Conservation (phyloP, 2,113 vertebrate genomes). For the Desmodus rotundus region DNA sequence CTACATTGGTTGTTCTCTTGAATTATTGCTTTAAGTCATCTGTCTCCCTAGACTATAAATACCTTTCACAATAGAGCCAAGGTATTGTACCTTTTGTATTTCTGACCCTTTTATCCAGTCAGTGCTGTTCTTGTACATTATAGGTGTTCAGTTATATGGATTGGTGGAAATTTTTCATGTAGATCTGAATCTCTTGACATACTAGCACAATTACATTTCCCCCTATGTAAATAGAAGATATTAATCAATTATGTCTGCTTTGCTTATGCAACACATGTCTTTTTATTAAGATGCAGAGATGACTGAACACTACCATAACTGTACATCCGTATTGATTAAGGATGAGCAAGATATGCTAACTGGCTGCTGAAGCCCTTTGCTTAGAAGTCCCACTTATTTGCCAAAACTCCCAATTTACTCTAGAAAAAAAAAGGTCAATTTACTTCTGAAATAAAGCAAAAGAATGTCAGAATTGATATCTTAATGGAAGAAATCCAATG, state of each 20-base stretch:
- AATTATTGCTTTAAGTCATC: neutral
- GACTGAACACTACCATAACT: neutral
- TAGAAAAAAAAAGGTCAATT: neutral
- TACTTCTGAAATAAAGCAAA: slow-evolving; percentile 10
- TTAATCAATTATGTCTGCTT: neutral
- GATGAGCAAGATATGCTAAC: neutral
- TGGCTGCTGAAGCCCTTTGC: neutral
- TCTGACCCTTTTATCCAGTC: neutral
- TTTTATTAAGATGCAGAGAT: neutral
- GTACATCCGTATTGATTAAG: neutral
- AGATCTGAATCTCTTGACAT: neutral
- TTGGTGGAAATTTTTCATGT: neutral
- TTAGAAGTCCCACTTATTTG: neutral
- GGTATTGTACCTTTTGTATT: neutral
- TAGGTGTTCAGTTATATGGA: neutral
- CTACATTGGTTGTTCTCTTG: neutral
- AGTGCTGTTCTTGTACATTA: neutral
- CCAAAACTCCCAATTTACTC: neutral
- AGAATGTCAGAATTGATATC: neutral
- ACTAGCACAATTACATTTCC: neutral
- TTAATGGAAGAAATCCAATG: neutral
- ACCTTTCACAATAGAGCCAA: neutral
- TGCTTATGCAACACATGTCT: neutral
- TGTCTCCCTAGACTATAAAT: neutral
- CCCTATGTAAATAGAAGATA: neutral